Percentiles rank a stretch among this genome's conserved stretches.
Conservation (phyloP, 1,140 invertebrate species). For the Argopecten irradians region DNA sequence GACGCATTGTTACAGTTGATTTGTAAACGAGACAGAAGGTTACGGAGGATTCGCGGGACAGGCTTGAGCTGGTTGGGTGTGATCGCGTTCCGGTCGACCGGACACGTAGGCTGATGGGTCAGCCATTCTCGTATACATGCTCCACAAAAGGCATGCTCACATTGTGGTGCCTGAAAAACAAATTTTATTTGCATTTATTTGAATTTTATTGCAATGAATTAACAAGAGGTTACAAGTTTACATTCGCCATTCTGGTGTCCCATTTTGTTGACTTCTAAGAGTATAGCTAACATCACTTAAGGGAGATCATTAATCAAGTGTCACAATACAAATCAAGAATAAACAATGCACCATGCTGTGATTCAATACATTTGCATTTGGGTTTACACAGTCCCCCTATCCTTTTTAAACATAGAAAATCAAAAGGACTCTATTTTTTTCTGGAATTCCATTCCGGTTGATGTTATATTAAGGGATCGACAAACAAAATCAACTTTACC, state of each 20-base stretch:
- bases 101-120: constrained; percentile 92
- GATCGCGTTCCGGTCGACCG: constrained; percentile 92
- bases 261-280: no score
- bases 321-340: no score
- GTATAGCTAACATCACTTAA: neutral
- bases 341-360: no score
- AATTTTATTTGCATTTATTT: no score
- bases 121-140: constrained; percentile 97
- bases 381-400: neutral
- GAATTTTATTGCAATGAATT: neutral
- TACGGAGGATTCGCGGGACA: constrained; percentile 93
- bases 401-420: no score
- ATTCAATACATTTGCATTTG: constrained; percentile 6
- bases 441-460: neutral
- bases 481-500: constrained; percentile 81
- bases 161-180: constrained; percentile 91
- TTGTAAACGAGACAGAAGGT: constrained; percentile 90
- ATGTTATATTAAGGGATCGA: no score
- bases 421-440: no score
- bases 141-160: constrained; percentile 97
- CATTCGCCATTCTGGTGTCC: neutral
- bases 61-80: constrained; percentile 91
- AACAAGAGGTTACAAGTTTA: neutral
- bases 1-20: constrained; percentile 93
- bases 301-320: no score